Evolutionary conservation across 2,888 invertebrate genomes (phyloP), one percentile per base, ranked within the genome.

Genomic region (Doris montereyensis): DNA sequence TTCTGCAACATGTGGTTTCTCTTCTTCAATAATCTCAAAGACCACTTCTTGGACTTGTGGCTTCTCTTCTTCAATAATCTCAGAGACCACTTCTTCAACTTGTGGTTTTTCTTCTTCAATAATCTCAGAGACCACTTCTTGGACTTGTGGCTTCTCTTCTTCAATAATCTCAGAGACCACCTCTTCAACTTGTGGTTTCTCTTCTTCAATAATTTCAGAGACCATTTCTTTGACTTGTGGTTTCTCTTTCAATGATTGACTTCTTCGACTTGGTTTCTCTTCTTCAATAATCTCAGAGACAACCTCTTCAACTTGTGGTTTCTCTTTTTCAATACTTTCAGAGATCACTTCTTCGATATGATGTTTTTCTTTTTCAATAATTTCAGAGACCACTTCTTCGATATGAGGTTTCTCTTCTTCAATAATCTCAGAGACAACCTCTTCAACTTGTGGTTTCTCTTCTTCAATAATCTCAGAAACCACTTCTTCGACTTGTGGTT

Each of bases 291-390:
- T n/a, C n/a, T 70, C 81, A 74, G 62, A 87, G 86, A 94, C 93
- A 84, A 94, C 94, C 72, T 93, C 92, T 89, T 94, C 94, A 74
- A 95, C 90, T n/a, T 79, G 62, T n/a, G 80, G 80, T 32, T 80
- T 77, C 24, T 79, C 77, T 30, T 72, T 58, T 57, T 58, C 26
- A 34, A 79, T 77, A 79, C 83, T 82, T 34, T 81, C 88, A 86
- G 94, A 93, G n/a, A n/a, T n/a, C 84, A 94, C 94, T 70, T 93
- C 92, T 89, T 94, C 94, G 73, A 95, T 90, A 10, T 79, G 65
- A 21, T 79, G 78, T 41, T 80, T 77, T n/a, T 78, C n/a, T n/a
- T n/a, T n/a, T n/a, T 78, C 26, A 34, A 83, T 32, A 41, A 72
- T 58, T 77, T 80, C 77, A n/a, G n/a, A 76, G 21, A 68, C 74